Base-by-base conservation (phyloP, 1,140 invertebrate genomes). In the Meteorus sp. region DNA sequence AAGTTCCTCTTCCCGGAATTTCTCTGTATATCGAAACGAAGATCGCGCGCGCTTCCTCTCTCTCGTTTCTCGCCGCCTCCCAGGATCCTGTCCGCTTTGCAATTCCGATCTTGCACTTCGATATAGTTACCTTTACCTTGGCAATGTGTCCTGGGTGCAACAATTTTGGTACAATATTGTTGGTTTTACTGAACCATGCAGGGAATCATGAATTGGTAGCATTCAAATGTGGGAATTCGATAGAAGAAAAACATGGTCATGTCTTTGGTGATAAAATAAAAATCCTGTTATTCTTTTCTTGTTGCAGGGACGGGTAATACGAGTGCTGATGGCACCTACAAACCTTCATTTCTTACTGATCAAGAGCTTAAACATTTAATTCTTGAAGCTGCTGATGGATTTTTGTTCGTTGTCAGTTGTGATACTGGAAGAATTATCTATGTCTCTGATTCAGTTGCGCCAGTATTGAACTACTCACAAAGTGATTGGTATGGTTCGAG, bases 351-450 rank as follows among this genome's bases (percentile, higher is more conserved):
- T 78, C 84, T 99, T 22, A 99, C 97, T 33, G 98, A 99, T 82
- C 95, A 99, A 76, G 98, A 99, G 78, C 81, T 99, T 15, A 99
- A 99, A 76, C 97, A 99, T 82, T 83, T 99, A 53, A 99, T 99
- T 61, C 81, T 99, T 45, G 97, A 99, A 83, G 97, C 98, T 15
- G 97, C 98, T 7, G 98, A 99, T 83, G 98, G 98, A 1, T 99
- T 99, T 81, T 84, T 99, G 19, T 99, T 99, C 80, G 97, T 99
- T 6, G 93, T 98, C 0, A 94, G 94, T 64, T 99, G 97, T 83
- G 97, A 99, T 75, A 94, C 93, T 15, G 97, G 96, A 0, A 84
- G 94, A 65, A 89, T 99, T 43, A 95, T 99, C 65, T 99, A 99
- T 73, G 97, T 99, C 11, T 98, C 96, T 9, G 98, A 99, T 81